phyloP scores from a whole-genome alignment of 2,888 invertebrate genomes.

The Muschampia plurimacula region DNA sequence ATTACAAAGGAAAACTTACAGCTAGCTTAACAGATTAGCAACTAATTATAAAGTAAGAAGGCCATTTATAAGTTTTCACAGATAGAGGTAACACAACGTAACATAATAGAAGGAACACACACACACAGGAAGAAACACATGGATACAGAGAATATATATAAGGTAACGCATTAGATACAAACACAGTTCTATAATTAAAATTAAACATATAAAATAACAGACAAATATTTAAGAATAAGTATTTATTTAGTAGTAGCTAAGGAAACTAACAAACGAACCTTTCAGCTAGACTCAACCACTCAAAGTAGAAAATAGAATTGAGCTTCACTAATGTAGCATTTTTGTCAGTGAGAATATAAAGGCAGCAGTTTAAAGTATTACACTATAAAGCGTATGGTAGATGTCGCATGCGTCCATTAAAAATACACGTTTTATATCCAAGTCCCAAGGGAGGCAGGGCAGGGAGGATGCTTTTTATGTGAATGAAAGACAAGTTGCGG shows the following conservation, averaged over 20 bases:
- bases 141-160: no score
- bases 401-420: constrained; percentile 2
- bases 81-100: no score
- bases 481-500: constrained; percentile 7
- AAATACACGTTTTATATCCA: constrained; percentile 5
- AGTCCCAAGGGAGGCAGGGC: not conserved
- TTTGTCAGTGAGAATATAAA: not conserved
- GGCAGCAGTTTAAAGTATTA: not conserved
- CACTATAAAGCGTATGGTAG: not conserved
- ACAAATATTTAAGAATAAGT: no score
- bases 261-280: not conserved
- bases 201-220: no score
- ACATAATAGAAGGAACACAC: no score
- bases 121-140: no score
- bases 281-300: not conserved
- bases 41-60: no score
- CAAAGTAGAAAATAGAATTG: not conserved
- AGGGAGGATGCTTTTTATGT: not conserved
- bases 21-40: no score
- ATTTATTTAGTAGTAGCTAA: not conserved
- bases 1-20: no score
- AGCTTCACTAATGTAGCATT: not conserved
- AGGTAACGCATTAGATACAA: no score
- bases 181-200: no score
- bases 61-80: no score